A percentile compares a stretch with the other conserved stretches of the same genome.
These are phyloP conservation scores for Sebastes dallii DNA, from an alignment of 2,797 vertebrate genomes.

Conservation along the genomic window DNA sequence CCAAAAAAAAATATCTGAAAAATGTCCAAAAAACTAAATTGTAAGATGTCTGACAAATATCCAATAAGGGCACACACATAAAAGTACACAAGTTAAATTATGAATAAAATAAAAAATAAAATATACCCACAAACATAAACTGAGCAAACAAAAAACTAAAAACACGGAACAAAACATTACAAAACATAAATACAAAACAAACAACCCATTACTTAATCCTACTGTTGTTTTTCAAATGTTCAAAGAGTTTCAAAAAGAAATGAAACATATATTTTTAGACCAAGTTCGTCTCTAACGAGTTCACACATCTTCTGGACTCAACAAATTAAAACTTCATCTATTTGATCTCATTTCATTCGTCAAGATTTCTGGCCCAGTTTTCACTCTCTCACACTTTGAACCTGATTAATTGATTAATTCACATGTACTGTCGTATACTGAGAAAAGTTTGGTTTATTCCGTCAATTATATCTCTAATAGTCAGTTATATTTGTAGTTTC, in stretches of 20 bases:
- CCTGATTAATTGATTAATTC: neutral
- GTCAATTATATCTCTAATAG: neutral
- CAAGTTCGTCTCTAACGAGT: neutral
- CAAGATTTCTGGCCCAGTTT: conserved; percentile 3
- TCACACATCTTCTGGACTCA: neutral
- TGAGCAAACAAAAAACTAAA: neutral
- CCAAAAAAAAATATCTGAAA: too few relatives aligned
- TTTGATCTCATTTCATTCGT: neutral
- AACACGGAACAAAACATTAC: neutral
- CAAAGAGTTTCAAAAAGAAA: neutral
- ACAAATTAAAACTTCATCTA: neutral
- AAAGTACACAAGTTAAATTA: neutral
- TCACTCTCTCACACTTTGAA: neutral
- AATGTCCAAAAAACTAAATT: too few relatives aligned
- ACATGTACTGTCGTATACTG: neutral
- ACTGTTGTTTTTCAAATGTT: neutral
- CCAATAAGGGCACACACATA: too few relatives aligned
- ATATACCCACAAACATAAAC: neutral
- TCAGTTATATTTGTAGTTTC: neutral
- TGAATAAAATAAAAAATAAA: too few relatives aligned
- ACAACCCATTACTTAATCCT: neutral
- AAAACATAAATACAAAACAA: neutral
- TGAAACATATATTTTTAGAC: neutral
- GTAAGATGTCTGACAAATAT: too few relatives aligned
- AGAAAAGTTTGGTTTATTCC: neutral